Base-by-base conservation (phyloP, 2,888 invertebrate species). In the Ectemnius lituratus region DNA sequence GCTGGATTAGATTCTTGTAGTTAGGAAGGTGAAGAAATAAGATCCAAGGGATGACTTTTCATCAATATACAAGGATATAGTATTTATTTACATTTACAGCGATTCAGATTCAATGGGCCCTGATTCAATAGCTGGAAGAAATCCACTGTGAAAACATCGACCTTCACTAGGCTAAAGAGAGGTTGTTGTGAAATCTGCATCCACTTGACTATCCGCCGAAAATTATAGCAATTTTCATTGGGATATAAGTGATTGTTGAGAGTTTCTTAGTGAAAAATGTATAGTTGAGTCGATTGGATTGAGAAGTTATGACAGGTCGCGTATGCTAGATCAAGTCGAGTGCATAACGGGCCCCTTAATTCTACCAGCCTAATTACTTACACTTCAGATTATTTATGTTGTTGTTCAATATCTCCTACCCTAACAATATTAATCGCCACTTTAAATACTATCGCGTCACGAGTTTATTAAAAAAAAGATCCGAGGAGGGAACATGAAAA, bases 1-100 rank as follows among this genome's bases (percentile, higher is more conserved):
- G 2, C 2, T 11, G 0, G 0, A n/a, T 52, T 52, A 16, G 52
- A 52, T 52, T 47, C n/a, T 47, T 16, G 52, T 52, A 52, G 3
- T n/a, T 52, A 14, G 16, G 52, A 52, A 52, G 52, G 16, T 14
- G 16, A 52, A 52, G 4, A 52, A 52, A 52, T 52, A 52, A 52
- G 8, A 16, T 52, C 52, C 52, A 52, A 5, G 52, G 16, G 16
- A 56, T 52, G 47, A 61, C 62, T 72, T 81, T 79, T 78, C 72
- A 72, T 83, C 86, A 89, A 87, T 88, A 84, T 87, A 86, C 84
- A 88, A 52, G 83, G 78, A 87, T 86, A 85, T 79, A 75, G 87
- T 85, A 82, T 86, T 88, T 89, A 89, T 89, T 88, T 89, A 89
- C 89, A 89, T 62, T 84, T 86, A 88, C 84, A 86, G 82, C 79